Base-by-base conservation (phyloP, 1,140 invertebrate species). In the Leptinotarsa defecta region DNA sequence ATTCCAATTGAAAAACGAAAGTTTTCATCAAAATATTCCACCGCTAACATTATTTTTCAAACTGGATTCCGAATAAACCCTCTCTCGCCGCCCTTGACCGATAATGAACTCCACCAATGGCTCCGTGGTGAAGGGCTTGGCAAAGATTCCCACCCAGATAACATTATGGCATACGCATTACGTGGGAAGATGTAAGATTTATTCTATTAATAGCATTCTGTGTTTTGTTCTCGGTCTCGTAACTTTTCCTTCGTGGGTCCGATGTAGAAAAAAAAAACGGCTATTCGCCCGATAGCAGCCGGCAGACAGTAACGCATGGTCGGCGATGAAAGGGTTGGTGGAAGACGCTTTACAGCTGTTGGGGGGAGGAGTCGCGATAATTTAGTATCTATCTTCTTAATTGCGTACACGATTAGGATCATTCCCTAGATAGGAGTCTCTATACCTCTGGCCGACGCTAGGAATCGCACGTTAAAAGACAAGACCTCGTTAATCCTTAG, bases 121-220 rank as follows among this genome's bases (percentile, higher is more conserved):
- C 52, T 71, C 6, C 27, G 20, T 27, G 68, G 43, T 70, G 48
- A 61, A 71, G 70, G 70, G 70, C 70, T 71, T 71, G 70, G 70
- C 70, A 71, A 71, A 71, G 70, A 71, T 71, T 71, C 48, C 52
- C 52, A 61, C 70, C 52, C 43, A 71, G 70, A 61, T 71, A 71
- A 24, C 48, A 71, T 62, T 61, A 68, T 68, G 24, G 67, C 43
- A 68, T 68, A 71, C n/a, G n/a, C 48, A 52, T 34, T 62, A 71
- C 61, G 70, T 71, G 70, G 70, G 70, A 71, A 71, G 70, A 71
- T 61, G 70, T 15, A 62, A 71, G 70, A 71, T 71, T 71, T 61
- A 61, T 71, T 71, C 70, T 71, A 71, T 71, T 71, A 71, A 49
- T 71, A 71, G 70, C 70, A 20, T 61, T 71, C 70, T 61, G 49